Conservation (phyloP, 1,140 invertebrate genomes). For the Lucilia sericata region DNA sequence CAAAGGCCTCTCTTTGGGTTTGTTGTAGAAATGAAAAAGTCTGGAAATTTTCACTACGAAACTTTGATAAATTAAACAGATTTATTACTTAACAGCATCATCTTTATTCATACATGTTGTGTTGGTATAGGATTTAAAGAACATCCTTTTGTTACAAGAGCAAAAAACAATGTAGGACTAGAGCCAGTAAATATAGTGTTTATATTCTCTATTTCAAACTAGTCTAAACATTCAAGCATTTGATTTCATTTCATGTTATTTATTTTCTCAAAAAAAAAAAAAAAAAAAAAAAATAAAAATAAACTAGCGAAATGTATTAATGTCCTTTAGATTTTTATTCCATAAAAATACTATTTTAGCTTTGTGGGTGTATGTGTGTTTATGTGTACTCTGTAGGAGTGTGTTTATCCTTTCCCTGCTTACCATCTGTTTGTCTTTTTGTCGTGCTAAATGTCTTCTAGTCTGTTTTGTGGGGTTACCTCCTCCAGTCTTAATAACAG, state of each 20-base stretch:
- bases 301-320: not conserved
- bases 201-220: not conserved
- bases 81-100: slow-evolving; percentile 55
- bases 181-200: not conserved
- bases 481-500: not conserved
- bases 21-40: not conserved
- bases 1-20: not conserved
- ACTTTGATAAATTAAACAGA: slow-evolving; percentile 65
- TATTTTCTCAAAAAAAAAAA: not conserved
- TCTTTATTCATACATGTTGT: not conserved
- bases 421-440: not conserved
- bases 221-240: too few species aligned
- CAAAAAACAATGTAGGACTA: not conserved
- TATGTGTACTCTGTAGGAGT: too few species aligned
- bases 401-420: not conserved
- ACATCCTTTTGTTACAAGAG: not conserved
- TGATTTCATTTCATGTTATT: not conserved
- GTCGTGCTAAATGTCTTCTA: not conserved
- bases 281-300: not conserved
- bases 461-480: not conserved
- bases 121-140: not conserved
- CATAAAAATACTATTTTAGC: too few species aligned
- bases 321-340: not conserved
- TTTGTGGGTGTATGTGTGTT: too few species aligned
- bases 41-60: slow-evolving; percentile 54